These are phyloP conservation scores for Caranx ignobilis DNA, from an alignment of 2,113 vertebrate genomes.

Conservation along the genomic window DNA sequence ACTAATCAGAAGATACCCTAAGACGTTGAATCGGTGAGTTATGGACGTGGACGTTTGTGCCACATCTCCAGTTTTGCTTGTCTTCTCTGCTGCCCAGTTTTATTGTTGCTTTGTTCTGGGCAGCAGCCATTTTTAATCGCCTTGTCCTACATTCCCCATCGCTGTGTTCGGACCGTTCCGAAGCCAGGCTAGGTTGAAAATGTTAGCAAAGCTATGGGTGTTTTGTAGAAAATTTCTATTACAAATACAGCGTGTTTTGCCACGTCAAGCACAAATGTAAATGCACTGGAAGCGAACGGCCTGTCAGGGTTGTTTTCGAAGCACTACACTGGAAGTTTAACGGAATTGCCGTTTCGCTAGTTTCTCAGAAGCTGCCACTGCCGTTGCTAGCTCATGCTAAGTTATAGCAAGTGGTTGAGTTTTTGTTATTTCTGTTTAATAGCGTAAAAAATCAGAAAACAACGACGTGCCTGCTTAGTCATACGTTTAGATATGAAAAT, in stretches of 20 bases:
- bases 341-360: slow-evolving; percentile 43
- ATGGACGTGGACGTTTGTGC: background rate
- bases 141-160: slow-evolving; percentile 78
- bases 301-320: slow-evolving; percentile 44
- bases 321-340: slow-evolving; percentile 50
- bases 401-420: background rate
- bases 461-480: accelerated
- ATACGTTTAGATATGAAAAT: too few species aligned
- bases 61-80: slow-evolving; percentile 17
- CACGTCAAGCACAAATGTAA: background rate
- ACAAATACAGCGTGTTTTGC: background rate
- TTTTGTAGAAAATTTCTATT: background rate
- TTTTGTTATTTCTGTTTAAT: background rate
- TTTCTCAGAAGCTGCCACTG: slow-evolving; percentile 42
- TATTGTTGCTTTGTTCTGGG: slow-evolving; percentile 88
- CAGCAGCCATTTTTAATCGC: slow-evolving; percentile 89
- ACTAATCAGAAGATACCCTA: slow-evolving; percentile 59
- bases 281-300: background rate
- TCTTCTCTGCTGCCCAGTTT: slow-evolving; percentile 72
- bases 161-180: slow-evolving; percentile 46
- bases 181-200: slow-evolving; percentile 38
- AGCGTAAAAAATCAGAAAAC: background rate
- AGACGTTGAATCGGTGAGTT: slow-evolving; percentile 80
- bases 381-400: slow-evolving; percentile 40
- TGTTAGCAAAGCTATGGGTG: background rate